phyloP scores from a whole-genome alignment of 2,888 invertebrate genomes.

The Notodonta ziczac region DNA sequence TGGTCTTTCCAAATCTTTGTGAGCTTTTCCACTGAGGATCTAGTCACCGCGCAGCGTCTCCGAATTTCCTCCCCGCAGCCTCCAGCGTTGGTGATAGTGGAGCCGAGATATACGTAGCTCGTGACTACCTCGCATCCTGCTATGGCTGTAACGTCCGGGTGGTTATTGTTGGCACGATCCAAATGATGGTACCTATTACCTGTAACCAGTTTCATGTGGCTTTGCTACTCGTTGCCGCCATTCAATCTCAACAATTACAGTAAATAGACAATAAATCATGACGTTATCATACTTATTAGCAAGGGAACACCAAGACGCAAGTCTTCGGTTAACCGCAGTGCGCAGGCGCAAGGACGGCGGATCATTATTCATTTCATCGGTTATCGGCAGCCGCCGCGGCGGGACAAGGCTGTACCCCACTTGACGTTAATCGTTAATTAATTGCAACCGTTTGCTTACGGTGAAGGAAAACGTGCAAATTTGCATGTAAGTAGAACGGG shows the following conservation, averaged over 20 bases:
- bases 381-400: conserved; percentile 32
- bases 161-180: too few relatives aligned
- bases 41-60: too few relatives aligned
- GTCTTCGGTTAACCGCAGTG: conserved; percentile 37
- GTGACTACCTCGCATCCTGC: too few relatives aligned
- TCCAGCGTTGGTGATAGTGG: too few relatives aligned
- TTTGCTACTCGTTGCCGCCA: not conserved
- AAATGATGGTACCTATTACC: too few relatives aligned
- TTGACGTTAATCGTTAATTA: not conserved
- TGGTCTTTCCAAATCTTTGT: too few relatives aligned
- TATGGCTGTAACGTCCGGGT: too few relatives aligned
- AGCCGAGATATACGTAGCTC: too few relatives aligned
- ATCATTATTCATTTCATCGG: conserved; percentile 9
- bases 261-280: not conserved
- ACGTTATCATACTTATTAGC: conserved; percentile 5
- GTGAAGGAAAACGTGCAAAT: not conserved
- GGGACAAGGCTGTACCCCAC: not conserved
- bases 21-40: too few relatives aligned
- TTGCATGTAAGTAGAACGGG: not conserved
- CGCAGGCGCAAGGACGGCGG: conserved; percentile 31
- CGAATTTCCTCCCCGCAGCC: too few relatives aligned
- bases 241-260: not conserved
- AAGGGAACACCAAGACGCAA: conserved; percentile 21
- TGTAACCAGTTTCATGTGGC: not conserved
- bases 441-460: not conserved